Base-by-base conservation (phyloP, 2,888 invertebrate species). In the Elmis aenea region DNA sequence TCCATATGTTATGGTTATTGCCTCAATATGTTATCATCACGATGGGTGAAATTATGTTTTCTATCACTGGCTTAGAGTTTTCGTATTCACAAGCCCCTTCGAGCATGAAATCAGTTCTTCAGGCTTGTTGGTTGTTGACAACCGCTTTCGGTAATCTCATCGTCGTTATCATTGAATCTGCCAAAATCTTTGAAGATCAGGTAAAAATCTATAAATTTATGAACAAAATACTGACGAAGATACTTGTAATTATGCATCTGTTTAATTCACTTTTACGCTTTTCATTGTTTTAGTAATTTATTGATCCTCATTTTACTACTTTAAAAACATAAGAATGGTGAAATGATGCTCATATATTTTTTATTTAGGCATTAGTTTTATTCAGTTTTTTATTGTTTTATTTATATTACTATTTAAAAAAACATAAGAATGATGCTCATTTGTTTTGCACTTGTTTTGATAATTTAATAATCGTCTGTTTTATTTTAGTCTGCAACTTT, bases 1-100 rank as follows among this genome's bases (percentile, higher is more conserved):
- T 94, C 2, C 85, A 87, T 54, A 87, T 95, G 58, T 62, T 89
- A 3, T 87, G 83, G 84, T 78, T 93, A 55, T 60, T 96, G 11
- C 96, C 96, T 0, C 97, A 97, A 64, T 95, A 94, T 61, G 69
- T 95, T 28, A 73, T 95, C 9, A 85, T 99, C 56, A 94, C 96
- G 0, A 78, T 85, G 56, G 96, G 83, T 0, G 97, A 99, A 68
- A 86, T 97, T 23, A 86, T 97, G 83, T 93, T 95, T 66, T 91
- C 94, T 0, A 85, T 97, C 13, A 95, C 96, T 0, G 96, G 96
- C 0, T 71, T 97, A 12, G 89, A 93, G 62, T 97, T 99, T 68
- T 89, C 95, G 0, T 97, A 93, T 67, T 89, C 94, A 0, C 92
- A 91, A 73, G 91, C 96, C 0, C 94, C 96, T 0, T 63, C 74